A percentile compares a stretch with the other conserved stretches of the same genome.
Conservation (phyloP, 1,140 invertebrate species). For the Teleopsis dalmanni region DNA sequence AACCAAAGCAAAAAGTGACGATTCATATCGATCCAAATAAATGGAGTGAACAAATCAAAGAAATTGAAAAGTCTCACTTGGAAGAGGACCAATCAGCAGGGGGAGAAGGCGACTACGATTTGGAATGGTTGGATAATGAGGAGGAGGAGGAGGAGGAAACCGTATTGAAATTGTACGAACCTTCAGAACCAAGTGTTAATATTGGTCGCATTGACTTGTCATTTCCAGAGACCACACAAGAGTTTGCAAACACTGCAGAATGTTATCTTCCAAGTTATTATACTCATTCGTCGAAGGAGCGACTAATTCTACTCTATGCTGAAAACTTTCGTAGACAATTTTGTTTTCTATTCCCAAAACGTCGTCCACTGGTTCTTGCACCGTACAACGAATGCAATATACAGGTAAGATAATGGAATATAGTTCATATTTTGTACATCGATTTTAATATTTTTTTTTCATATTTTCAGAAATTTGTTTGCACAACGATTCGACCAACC, state of each 20-base stretch:
- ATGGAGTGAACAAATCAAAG: constrained; percentile 8
- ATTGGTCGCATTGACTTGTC: constrained; percentile 33
- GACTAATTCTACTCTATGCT: constrained; percentile 62
- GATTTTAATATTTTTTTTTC: not conserved
- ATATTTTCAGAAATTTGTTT: constrained; percentile 55
- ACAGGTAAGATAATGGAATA: constrained; percentile 48
- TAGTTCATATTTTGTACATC: not conserved
- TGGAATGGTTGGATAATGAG: constrained; percentile 12
- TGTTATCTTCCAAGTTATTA: constrained; percentile 64
- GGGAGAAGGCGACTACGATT: not conserved
- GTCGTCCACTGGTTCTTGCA: constrained; percentile 66
- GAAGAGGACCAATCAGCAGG: not conserved
- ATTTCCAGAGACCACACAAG: constrained; percentile 29
- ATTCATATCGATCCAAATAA: constrained; percentile 9
- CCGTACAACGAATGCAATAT: constrained; percentile 74
- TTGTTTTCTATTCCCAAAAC: constrained; percentile 50
- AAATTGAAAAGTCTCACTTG: not conserved
- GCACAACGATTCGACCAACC: constrained; percentile 53
- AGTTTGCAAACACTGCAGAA: constrained; percentile 22
- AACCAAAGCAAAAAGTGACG: not conserved
- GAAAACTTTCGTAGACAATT: constrained; percentile 81
- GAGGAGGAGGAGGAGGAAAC: constrained; percentile 15
- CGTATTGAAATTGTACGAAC: constrained; percentile 5
- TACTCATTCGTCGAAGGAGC: constrained; percentile 68
- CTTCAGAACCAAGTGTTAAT: constrained; percentile 21